A percentile compares a stretch with the other conserved stretches of the same genome.
phyloP scores from a whole-genome alignment of 37 sponge, comb jelly and placozoan genomes.

The Aphrocallistes beatrix region DNA sequence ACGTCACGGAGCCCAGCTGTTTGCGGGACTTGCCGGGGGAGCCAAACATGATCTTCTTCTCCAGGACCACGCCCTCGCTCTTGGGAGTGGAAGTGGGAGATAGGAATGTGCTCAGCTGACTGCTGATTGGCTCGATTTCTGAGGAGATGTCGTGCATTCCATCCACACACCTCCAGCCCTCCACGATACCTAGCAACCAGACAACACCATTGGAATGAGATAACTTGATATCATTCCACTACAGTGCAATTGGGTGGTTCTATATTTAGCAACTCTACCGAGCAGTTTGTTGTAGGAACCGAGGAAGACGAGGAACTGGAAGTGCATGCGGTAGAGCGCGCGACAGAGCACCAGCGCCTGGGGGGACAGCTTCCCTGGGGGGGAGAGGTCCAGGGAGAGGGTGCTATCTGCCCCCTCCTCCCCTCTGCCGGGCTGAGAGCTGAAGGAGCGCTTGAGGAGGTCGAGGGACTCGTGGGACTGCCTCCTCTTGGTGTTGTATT shows the following conservation, averaged over 20 bases:
- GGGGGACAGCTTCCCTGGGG: not conserved
- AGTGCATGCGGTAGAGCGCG: conserved; percentile 62
- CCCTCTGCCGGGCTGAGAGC: not conserved
- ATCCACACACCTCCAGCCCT: not conserved
- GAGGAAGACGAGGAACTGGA: conserved; percentile 56
- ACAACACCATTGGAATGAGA: not conserved
- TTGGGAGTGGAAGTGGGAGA: not conserved
- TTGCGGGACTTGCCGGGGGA: not conserved
- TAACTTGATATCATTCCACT: not conserved
- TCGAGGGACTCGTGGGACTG: conserved; percentile 5
- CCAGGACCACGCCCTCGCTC: not conserved
- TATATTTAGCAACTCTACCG: not conserved
- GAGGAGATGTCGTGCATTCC: not conserved
- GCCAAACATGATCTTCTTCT: conserved; percentile 7
- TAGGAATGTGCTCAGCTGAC: conserved; percentile 4
- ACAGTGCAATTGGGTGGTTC: not conserved
- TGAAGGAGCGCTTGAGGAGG: not conserved
- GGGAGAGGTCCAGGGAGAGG: conserved; percentile 7
- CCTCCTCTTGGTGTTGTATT: conserved; percentile 38
- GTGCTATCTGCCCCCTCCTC: not conserved
- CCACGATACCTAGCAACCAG: conserved; percentile 10
- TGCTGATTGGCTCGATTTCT: not conserved
- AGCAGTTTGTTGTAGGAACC: conserved; percentile 54
- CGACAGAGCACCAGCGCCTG: conserved; percentile 49
- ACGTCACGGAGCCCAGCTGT: not conserved